These are phyloP conservation scores for Amorpha juglandis DNA, from an alignment of 2,888 invertebrate genomes.

Conservation along the genomic window DNA sequence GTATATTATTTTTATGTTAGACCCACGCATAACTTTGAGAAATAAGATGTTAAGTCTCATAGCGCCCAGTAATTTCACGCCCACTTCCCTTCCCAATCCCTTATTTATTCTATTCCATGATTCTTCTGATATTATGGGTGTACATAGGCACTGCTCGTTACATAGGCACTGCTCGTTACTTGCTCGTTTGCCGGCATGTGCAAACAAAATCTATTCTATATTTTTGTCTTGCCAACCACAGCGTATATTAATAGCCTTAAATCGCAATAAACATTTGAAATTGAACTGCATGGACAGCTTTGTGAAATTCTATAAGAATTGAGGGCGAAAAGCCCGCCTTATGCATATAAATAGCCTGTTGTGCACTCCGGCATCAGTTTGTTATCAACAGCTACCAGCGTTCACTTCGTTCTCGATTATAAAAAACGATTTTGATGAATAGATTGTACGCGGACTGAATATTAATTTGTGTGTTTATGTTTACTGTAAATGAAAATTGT, in stretches of 20 bases:
- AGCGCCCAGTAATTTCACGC: no score
- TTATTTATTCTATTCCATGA: no score
- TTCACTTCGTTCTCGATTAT: conserved; percentile 7
- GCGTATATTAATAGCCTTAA: not conserved
- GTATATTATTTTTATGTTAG: no score
- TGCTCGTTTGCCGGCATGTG: no score
- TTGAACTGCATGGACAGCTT: not conserved
- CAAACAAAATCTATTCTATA: no score
- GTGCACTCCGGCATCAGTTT: not conserved
- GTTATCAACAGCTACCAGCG: conserved; percentile 17
- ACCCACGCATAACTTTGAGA: no score
- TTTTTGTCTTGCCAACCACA: no score
- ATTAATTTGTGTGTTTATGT: not conserved
- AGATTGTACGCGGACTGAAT: conserved; percentile 9
- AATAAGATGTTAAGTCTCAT: no score
- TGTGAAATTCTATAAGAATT: not conserved
- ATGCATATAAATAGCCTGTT: conserved; percentile 17
- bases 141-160: no score
- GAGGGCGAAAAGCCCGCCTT: not conserved
- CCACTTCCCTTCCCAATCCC: no score
- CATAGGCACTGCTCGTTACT: no score
- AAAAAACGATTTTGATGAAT: conserved; percentile 18
- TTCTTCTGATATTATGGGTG: no score
- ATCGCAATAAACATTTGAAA: not conserved
- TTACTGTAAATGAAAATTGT: not conserved